Evolutionary conservation across 2,888 invertebrate species (phyloP).

Genomic region (Heliconius erato): DNA sequence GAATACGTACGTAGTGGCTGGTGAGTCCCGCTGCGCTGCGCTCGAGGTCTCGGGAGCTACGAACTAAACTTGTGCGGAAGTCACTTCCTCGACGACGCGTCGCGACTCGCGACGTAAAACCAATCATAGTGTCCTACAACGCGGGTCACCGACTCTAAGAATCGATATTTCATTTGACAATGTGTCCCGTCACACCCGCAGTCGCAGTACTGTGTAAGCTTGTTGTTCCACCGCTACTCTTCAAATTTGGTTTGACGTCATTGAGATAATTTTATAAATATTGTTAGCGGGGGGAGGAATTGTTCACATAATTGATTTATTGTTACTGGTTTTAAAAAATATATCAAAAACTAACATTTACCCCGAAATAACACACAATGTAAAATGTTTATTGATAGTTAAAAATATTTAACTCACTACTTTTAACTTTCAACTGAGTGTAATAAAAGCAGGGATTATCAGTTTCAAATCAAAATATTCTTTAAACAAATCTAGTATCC

Average conservation of each 20-base stretch:
- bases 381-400: too few relatives aligned
- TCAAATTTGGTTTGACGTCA: background rate
- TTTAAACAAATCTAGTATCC: too few relatives aligned
- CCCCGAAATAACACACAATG: too few relatives aligned
- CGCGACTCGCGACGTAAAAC: conserved; percentile 4
- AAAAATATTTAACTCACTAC: too few relatives aligned
- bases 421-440: too few relatives aligned
- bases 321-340: background rate
- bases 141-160: conserved; percentile 17
- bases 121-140: conserved; percentile 12
- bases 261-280: background rate
- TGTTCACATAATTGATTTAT: background rate
- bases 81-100: background rate
- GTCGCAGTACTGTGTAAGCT: background rate
- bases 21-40: background rate
- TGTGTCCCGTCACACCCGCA: background rate
- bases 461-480: too few relatives aligned
- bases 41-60: background rate
- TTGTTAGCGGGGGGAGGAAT: background rate
- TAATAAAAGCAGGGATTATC: too few relatives aligned
- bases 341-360: too few relatives aligned
- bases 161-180: conserved; percentile 25
- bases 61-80: background rate
- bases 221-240: background rate
- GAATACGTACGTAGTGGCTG: background rate